Base-by-base conservation (phyloP, 2,888 invertebrate species). In the Ganaspis brasiliensis region DNA sequence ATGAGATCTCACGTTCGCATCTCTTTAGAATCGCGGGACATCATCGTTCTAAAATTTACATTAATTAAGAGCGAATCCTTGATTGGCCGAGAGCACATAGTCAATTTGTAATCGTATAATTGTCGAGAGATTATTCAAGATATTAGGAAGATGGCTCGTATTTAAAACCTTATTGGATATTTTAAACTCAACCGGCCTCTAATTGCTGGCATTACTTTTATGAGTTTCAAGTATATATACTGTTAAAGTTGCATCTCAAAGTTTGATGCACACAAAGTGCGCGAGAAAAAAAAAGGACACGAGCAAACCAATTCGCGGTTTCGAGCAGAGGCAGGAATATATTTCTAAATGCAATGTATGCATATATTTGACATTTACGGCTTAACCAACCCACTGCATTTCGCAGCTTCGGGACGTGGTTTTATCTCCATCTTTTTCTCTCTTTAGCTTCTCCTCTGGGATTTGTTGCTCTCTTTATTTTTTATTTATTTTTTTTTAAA, bases 331-430 rank as follows among this genome's bases (percentile, higher is more conserved):
- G 72, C 81, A 77, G 74, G 73, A 77, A 79, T 82, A 82, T 82
- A 82, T 82, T 83, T 75, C 78, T 78, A 75, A 80, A 73, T 79
- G 84, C 82, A 82, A 82, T 82, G 82, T 82, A 82, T 83, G 84
- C 82, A 83, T 84, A 79, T 77, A 84, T 82, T 82, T 83, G 82
- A 84, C 82, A 79, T 83, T 84, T 83, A 83, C 83, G 81, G 77
- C 77, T 79, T 72, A 73, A 76, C 80, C 82, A 82, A 82, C 80
- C 78, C 73, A 77, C 81, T 75, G 79, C 74, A 77, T 74, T 78
- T 77, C 78, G 77, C 79, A 79, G 74, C 75, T 79, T 73, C 40
- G 52, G 45, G 49, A 61, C 76, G 72, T 77, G 78, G 74, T 76
- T 61, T 72, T 76, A 72, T 76, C 75, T 49, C 59, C 21, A 67